Evolutionary conservation across 1,140 invertebrate species (phyloP).

Genomic region (Tenebrio molitor): DNA sequence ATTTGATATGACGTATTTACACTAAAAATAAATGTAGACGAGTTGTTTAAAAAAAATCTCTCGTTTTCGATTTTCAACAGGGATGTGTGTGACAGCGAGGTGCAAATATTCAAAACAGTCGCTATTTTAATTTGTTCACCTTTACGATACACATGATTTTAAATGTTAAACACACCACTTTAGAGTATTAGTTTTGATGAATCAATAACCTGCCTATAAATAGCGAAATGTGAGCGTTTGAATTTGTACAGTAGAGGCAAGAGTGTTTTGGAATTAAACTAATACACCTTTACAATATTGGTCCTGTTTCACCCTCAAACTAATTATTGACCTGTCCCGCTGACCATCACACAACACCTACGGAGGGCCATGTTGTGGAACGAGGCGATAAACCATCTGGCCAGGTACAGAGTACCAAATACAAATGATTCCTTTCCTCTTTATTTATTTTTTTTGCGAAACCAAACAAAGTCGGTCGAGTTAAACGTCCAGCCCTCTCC

Average conservation of each 20-base stretch:
- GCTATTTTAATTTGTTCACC: too few species aligned
- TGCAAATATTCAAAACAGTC: too few species aligned
- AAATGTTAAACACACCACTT: not conserved
- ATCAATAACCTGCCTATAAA: slow-evolving; percentile 31
- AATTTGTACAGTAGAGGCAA: slow-evolving; percentile 14
- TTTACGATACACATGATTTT: not conserved
- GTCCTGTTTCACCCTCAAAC: slow-evolving; percentile 19
- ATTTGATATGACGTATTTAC: slow-evolving; percentile 8
- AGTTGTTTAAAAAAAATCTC: too few species aligned
- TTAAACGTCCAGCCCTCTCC: too few species aligned
- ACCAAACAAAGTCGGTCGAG: slow-evolving; percentile 3
- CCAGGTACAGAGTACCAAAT: slow-evolving; percentile 18
- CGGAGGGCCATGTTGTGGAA: slow-evolving; percentile 17
- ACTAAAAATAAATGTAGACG: too few species aligned
- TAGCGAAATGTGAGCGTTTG: slow-evolving; percentile 13
- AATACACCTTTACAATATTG: slow-evolving; percentile 29
- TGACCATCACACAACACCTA: slow-evolving; percentile 29
- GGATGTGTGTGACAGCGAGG: too few species aligned
- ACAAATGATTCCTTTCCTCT: slow-evolving; percentile 15
- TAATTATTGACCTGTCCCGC: slow-evolving; percentile 35
- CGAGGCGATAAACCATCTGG: slow-evolving; percentile 14
- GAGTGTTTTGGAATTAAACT: slow-evolving; percentile 23
- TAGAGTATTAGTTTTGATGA: slow-evolving; percentile 8
- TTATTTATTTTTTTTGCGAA: slow-evolving; percentile 2
- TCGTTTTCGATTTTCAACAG: too few species aligned